Conservation (phyloP, 2,888 invertebrate genomes). For the Kryphioiulus occultus region DNA sequence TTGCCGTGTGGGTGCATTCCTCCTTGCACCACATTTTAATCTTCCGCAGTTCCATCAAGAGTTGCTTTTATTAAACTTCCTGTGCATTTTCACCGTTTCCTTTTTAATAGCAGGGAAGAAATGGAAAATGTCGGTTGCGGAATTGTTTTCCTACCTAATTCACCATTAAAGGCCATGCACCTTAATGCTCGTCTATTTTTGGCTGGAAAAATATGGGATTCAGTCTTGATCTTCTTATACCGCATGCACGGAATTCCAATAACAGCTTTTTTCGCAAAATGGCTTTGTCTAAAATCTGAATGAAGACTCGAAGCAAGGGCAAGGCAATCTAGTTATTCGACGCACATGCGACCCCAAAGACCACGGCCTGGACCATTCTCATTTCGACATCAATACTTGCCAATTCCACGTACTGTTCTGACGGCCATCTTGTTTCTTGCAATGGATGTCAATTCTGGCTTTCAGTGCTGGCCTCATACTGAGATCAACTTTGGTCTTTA, state of each 20-base stretch:
- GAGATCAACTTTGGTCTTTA: not conserved
- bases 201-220: not conserved
- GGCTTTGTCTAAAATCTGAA: not conserved
- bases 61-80: slow-evolving; percentile 8
- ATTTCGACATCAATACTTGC: not conserved
- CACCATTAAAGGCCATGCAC: not conserved
- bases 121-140: not conserved
- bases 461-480: not conserved
- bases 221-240: not conserved
- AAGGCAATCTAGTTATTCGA: not conserved
- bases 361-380: not conserved
- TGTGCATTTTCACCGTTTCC: not conserved
- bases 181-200: not conserved
- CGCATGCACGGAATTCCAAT: slow-evolving; percentile 1
- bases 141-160: slow-evolving; percentile 26
- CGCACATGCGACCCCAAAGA: not conserved
- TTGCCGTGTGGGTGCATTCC: not conserved
- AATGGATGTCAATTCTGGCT: not conserved
- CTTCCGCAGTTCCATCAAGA: not conserved
- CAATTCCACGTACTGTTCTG: not conserved
- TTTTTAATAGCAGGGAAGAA: not conserved
- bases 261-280: not conserved
- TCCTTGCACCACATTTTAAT: not conserved
- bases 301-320: too few species aligned
- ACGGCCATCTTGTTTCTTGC: not conserved